These are phyloP conservation scores for Scelioninae gen. 2 DNA, from an alignment of 2,888 invertebrate genomes.

Conservation along the genomic window DNA sequence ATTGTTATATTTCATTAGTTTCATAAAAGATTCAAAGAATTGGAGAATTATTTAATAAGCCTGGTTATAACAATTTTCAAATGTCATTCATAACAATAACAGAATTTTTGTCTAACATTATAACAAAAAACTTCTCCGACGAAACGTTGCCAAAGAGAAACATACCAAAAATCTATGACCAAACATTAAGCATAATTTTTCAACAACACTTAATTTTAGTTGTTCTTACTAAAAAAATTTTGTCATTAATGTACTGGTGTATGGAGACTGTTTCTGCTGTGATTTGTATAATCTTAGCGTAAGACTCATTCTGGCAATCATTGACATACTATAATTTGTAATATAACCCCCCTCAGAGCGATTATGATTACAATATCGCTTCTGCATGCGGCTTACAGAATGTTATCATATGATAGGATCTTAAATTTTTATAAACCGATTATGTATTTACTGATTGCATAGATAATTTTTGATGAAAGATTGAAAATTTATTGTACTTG, in stretches of 20 bases:
- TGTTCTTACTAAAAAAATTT: conserved; percentile 39
- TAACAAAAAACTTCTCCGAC: not conserved
- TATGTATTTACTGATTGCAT: conserved; percentile 48
- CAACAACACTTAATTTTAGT: conserved; percentile 31
- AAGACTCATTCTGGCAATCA: conserved; percentile 40
- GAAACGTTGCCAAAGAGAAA: conserved; percentile 30
- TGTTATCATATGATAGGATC: conserved; percentile 52
- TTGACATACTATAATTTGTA: conserved; percentile 29
- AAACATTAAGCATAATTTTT: conserved; percentile 69
- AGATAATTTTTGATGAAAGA: conserved; percentile 2
- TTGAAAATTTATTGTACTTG: not conserved
- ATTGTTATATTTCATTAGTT: too few relatives aligned
- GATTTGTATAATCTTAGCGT: conserved; percentile 52
- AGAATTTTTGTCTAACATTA: too few relatives aligned
- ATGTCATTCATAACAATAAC: conserved; percentile 1
- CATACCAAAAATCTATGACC: conserved; percentile 25
- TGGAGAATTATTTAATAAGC: too few relatives aligned
- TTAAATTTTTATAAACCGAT: conserved; percentile 30
- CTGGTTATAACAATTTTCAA: not conserved
- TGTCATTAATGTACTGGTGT: conserved; percentile 46
- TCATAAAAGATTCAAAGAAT: too few relatives aligned
- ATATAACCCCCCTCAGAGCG: conserved; percentile 35
- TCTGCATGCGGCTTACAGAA: conserved; percentile 62
- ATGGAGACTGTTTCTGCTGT: conserved; percentile 57
- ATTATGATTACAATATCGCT: conserved; percentile 60